phyloP scores from a whole-genome alignment of 2,797 vertebrate species.

The Falco peregrinus region DNA sequence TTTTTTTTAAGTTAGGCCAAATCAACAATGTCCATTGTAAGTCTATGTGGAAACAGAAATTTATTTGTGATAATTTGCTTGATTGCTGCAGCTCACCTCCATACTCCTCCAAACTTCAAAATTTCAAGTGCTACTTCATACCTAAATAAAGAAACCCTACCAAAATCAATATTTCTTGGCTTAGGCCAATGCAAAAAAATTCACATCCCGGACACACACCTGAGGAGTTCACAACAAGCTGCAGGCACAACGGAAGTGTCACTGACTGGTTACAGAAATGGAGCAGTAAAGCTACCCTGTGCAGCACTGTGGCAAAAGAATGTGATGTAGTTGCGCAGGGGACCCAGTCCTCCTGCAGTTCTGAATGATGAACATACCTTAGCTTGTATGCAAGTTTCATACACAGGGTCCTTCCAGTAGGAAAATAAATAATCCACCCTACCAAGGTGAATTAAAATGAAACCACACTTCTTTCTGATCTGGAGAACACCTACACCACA shows the following conservation, averaged over 20 bases:
- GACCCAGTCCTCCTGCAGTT: neutral
- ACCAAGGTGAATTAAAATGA: neutral
- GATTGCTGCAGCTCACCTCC: neutral
- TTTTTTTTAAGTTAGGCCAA: neutral
- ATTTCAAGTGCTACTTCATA: neutral
- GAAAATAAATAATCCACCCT: neutral
- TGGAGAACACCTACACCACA: neutral
- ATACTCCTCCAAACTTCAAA: neutral
- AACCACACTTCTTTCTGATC: neutral
- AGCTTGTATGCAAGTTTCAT: neutral
- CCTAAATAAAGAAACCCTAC: neutral
- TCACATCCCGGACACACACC: neutral
- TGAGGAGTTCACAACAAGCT: neutral
- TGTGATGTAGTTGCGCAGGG: neutral
- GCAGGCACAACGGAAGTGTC: neutral
- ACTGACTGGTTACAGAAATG: neutral
- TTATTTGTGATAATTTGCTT: neutral
- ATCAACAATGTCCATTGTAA: neutral
- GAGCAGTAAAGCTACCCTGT: neutral
- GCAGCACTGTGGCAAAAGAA: neutral
- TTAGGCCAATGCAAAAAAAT: neutral
- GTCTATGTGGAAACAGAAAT: neutral
- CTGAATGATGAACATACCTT: neutral
- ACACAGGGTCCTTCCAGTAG: neutral
- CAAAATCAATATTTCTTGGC: neutral